Evolutionary conservation across 2,113 vertebrate species (phyloP).

Genomic region (Perognathus longimembris): DNA sequence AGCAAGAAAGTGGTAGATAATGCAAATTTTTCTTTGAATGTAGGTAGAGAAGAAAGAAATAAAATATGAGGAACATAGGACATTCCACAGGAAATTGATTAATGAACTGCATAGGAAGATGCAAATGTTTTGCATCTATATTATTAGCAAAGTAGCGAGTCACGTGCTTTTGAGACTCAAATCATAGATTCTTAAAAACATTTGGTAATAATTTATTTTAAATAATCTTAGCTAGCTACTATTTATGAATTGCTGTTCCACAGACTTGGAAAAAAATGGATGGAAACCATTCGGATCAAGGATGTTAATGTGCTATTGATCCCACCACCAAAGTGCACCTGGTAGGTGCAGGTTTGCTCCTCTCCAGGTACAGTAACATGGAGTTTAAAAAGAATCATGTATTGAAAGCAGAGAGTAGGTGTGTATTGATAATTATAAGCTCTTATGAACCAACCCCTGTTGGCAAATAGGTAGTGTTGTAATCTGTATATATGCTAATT

Average conservation of each 20-base stretch:
- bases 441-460: slow-evolving; percentile 9
- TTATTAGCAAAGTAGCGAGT: background rate
- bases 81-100: background rate
- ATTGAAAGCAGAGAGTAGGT: background rate
- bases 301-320: background rate
- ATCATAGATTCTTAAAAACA: background rate
- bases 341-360: background rate
- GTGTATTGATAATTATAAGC: background rate
- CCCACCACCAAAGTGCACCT: background rate
- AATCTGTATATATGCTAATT: background rate
- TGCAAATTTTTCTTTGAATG: background rate
- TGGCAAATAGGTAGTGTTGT: background rate
- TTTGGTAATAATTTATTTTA: slow-evolving; percentile 34
- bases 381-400: background rate
- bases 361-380: background rate
- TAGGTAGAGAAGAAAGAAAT: background rate
- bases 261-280: background rate
- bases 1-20: background rate
- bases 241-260: background rate
- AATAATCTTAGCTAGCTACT: background rate
- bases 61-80: background rate
- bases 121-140: background rate
- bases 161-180: background rate
- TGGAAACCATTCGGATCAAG: background rate
- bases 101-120: background rate